Base-by-base conservation (phyloP, 37 sponge, comb jelly and placozoan genomes). In the Halichondria panicea region DNA sequence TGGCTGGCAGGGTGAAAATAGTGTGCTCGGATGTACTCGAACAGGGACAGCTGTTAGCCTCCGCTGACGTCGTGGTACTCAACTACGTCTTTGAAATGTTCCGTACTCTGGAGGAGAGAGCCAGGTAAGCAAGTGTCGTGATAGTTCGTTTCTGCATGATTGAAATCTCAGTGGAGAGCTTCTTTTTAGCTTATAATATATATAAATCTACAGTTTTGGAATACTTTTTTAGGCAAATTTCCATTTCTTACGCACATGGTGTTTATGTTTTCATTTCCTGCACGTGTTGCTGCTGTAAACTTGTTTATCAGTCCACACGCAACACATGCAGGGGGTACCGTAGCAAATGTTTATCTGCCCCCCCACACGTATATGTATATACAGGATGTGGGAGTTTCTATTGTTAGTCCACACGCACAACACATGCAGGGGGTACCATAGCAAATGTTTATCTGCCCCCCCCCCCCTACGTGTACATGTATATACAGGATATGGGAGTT, bases 61-160 rank as follows among this genome's bases (percentile, higher is more conserved):
- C 65, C 27, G 76, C 72, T 34, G 85, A 84, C 35, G 72, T 84
- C 25, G 52, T 84, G 32, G 40, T 84, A n/a, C 46, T 84, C 44
- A 84, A 84, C 72, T 77, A 84, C 52, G 85, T 84, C 5, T 84
- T 84, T 71, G 85, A 84, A 66, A 59, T 68, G 55, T 84, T 84
- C 55, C 70, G 44, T 43, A 27, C 62, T 19, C 30, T 39, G 18
- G 72, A 84, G 43, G 85, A 84, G 27, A 78, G 77, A 70, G 78
- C 57, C 8, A 84, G 63, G 78, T 84, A 61, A 69, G 48, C 13
- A 35, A 25, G 5, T 3, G 44, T 56, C 32, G 1, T 44, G 8
- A 59, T 25, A 59, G n/a, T 59, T 25, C 7, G 35, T 31, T 8
- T 30, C 35, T 5, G 9, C 13, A 48, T 48, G 9, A 48, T 9